Evolutionary conservation across 2,888 invertebrate species (phyloP).

Genomic region (Uropetala carovei): DNA sequence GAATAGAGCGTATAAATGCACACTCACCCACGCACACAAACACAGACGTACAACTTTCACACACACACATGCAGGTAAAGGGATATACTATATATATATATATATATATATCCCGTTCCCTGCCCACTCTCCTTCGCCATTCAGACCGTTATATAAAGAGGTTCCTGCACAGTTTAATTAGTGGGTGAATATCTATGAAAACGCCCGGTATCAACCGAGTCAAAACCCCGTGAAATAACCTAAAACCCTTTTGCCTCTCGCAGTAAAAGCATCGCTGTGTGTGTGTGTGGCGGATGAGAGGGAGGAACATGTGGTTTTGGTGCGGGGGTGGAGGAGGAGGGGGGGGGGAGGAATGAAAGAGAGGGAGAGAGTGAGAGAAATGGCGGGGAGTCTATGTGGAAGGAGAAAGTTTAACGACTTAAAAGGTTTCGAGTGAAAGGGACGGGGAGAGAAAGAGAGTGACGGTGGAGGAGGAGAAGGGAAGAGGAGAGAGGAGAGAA

Average conservation of each 20-base stretch:
- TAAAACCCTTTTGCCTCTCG: slow-evolving; percentile 16
- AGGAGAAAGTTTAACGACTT: not conserved
- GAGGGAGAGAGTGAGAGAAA: not conserved
- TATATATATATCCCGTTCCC: not conserved
- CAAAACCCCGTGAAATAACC: slow-evolving; percentile 64
- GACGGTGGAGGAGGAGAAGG: not conserved
- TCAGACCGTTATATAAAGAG: slow-evolving; percentile 6
- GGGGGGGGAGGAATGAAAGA: not conserved
- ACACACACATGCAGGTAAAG: no score
- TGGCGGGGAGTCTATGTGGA: not conserved
- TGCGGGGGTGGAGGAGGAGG: no score
- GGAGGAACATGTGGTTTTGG: not conserved
- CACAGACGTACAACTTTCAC: not conserved
- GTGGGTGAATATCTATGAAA: slow-evolving; percentile 51
- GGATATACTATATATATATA: not conserved
- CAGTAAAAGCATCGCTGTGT: not conserved
- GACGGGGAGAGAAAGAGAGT: not conserved
- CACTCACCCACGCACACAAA: not conserved
- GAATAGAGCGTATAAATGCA: not conserved
- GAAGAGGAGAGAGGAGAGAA: not conserved
- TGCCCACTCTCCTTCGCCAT: not conserved
- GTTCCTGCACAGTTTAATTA: slow-evolving; percentile 50
- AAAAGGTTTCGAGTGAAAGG: not conserved
- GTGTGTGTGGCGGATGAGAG: not conserved
- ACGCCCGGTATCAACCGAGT: slow-evolving; percentile 43